phyloP scores from a whole-genome alignment of 2,113 vertebrate species.

The Pseudorasbora parva region DNA sequence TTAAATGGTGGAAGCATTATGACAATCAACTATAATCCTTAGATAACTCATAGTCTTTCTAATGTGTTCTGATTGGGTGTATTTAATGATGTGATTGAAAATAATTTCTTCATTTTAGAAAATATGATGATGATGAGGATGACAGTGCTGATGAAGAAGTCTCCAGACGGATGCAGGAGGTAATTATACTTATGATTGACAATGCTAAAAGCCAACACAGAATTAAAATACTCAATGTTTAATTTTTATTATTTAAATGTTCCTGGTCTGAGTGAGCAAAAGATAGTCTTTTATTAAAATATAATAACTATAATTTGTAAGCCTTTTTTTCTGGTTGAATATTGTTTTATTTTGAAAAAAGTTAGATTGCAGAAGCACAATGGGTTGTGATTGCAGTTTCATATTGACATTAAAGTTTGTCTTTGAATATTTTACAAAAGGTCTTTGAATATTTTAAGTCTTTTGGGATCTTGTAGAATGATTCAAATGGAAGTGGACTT shows the following conservation, averaged over 20 bases:
- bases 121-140: slow-evolving; percentile 86
- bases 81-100: not conserved
- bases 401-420: not conserved
- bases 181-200: not conserved
- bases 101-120: slow-evolving; percentile 71
- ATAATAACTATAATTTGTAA: too few species aligned
- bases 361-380: not conserved
- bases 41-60: not conserved
- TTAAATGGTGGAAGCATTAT: not conserved
- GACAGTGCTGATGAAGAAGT: slow-evolving; percentile 75
- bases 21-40: not conserved
- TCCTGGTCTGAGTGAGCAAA: too few species aligned
- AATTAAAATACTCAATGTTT: not conserved
- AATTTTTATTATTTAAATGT: not conserved
- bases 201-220: not conserved
- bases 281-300: too few species aligned
- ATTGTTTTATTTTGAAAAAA: not conserved
- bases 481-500: too few species aligned
- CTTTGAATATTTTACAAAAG: not conserved
- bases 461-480: too few species aligned
- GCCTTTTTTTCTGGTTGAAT: too few species aligned
- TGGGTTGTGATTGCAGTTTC: not conserved
- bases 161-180: slow-evolving; percentile 63
- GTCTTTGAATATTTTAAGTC: not conserved
- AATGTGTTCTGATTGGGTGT: not conserved